Base-by-base conservation (phyloP, 2,113 vertebrate genomes). In the Apistogramma diplotaenia region DNA sequence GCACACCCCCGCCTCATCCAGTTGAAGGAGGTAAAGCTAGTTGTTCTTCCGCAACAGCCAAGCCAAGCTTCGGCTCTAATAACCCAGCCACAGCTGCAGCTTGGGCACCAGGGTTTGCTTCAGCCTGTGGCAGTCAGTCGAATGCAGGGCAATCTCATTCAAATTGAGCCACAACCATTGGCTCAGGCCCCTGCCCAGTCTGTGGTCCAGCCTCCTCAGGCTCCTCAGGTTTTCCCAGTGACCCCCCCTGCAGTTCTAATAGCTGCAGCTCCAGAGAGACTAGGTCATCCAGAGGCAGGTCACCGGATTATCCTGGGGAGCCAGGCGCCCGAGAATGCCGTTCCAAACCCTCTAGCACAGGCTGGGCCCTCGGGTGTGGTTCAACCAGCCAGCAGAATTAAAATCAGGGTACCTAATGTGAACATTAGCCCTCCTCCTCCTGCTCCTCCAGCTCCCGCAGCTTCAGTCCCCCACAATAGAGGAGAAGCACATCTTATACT, bases 181-280 rank as follows among this genome's bases (percentile, higher is more conserved):
- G 88, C 92, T 8, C 84, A 94, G 67, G 82, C 90, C 21, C 91
- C 90, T 0, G 72, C 90, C 23, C 89, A 90, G 58, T 29, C 84
- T 33, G 59, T 33, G 0, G 67, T 35, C 13, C 91, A 83, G 67
- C 78, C 74, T 25, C 25, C 56, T 18, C 88, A 82, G 33, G 58
- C n/a, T 40, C 71, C 76, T 83, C 90, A 90, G 87, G 67, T 76
- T 67, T 33, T 84, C 23, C 74, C 78, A 1, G 78, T 61, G 29
- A 76, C 55, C 11, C 81, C 89, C 4, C 83, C 89, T 31, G 85
- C 92, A 5, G 93, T 94, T 71, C 89, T 94, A n/a, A 89, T 94
- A 67, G 93, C 93, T n/a, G 89, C 91, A 10, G 93, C 93, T 33
- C 93, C 93, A 16, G 92, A 94, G 76, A 91, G 91, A 87, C 86